phyloP scores from a whole-genome alignment of 2,888 invertebrate genomes.

The Yponomeuta plumbellus region DNA sequence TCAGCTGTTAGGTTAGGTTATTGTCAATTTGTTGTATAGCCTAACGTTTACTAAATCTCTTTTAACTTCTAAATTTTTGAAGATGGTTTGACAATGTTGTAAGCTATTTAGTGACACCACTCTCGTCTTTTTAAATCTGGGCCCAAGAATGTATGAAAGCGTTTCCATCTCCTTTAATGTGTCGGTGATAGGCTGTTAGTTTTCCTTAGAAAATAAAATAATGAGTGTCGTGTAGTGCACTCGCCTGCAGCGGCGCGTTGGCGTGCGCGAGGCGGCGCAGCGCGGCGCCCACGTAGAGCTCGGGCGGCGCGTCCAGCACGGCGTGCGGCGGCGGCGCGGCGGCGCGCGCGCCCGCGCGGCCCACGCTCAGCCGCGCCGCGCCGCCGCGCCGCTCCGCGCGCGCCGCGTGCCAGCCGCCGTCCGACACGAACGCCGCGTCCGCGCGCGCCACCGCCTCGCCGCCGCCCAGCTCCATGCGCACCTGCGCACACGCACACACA shows the following conservation, averaged over 20 bases:
- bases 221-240: neutral
- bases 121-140: too few species aligned
- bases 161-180: too few species aligned
- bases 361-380: conserved; percentile 85
- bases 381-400: conserved; percentile 89
- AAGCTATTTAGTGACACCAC: too few species aligned
- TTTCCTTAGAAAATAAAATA: too few species aligned
- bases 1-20: too few species aligned
- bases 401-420: conserved; percentile 82
- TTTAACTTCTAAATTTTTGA: too few species aligned
- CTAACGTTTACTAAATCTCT: too few species aligned
- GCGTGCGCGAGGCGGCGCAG: conserved; percentile 86
- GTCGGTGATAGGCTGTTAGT: too few species aligned
- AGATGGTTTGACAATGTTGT: too few species aligned
- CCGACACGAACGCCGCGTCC: conserved; percentile 54
- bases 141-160: too few species aligned
- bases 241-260: conserved; percentile 66
- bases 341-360: conserved; percentile 88
- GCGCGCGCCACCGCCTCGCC: conserved; percentile 91
- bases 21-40: too few species aligned
- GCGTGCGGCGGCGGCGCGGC: conserved; percentile 80
- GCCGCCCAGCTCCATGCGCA: conserved; percentile 94
- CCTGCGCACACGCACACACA: conserved; percentile 69
- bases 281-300: conserved; percentile 90
- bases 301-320: conserved; percentile 89